Base-by-base conservation (phyloP, 2,113 vertebrate species). In the Seriola rivoliana region DNA sequence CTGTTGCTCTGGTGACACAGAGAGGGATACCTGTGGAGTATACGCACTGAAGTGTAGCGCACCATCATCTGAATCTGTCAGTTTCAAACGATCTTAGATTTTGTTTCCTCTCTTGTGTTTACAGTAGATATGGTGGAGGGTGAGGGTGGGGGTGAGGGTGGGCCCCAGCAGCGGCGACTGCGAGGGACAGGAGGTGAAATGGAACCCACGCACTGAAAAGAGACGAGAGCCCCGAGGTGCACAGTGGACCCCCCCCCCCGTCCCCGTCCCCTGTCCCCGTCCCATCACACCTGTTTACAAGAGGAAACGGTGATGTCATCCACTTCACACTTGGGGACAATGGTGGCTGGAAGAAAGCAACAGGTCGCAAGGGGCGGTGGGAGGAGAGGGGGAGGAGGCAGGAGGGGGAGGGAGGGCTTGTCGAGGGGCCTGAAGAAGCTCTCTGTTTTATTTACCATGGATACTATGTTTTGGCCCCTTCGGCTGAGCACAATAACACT, bases 391-490 rank as follows among this genome's bases (percentile, higher is more conserved):
- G 73, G 21, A n/a, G 55, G 16, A 0, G 38, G 23, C 50, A 48
- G 68, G 66, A 12, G 48, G 54, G 52, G 58, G 34, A 69, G 68
- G 75, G 82, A 72, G 76, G 76, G 57, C 77, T 9, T n/a, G 79
- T 79, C 81, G 71, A 87, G 87, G 89, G 71, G 85, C 83, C 88
- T 88, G 68, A 81, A 90, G 88, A 93, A 70, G 89, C 88, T 82
- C 91, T 94, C 64, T 82, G 92, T 90, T 96, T 96, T 96, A 95
- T 96, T 97, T 96, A 95, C 94, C 93, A 92, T 91, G 94, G 94
- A 96, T 92, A 92, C 94, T 91, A 89, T 93, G 94, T 96, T 95
- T 96, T 93, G 95, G 94, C 93, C 91, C 93, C 91, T 85, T 92
- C 89, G 79, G 85, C 78, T 69, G 79, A 92, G 90, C 94, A 96